These are phyloP conservation scores for Whitmania pigra DNA, from an alignment of 1,140 invertebrate genomes.

Conservation along the genomic window DNA sequence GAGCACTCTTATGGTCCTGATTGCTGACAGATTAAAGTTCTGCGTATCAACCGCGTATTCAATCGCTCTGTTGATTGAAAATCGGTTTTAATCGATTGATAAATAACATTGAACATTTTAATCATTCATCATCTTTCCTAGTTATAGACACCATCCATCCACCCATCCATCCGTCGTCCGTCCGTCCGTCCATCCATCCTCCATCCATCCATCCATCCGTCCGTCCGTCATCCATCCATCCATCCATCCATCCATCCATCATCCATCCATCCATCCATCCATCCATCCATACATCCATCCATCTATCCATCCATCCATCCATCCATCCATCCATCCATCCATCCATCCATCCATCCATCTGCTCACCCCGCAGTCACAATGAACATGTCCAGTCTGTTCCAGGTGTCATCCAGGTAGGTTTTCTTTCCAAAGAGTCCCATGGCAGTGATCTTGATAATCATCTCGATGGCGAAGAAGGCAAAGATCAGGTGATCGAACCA, in stretches of 20 bases:
- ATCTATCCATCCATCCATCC: background rate
- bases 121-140: background rate
- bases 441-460: conserved; percentile 90
- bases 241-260: background rate
- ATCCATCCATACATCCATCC: background rate
- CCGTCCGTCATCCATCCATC: conserved; percentile 53
- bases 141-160: background rate
- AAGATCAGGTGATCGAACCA: conserved; percentile 98
- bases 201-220: background rate
- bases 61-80: conserved; percentile 52
- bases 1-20: conserved; percentile 89
- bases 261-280: background rate
- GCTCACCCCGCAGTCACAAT: conserved; percentile 80
- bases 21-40: conserved; percentile 94
- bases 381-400: conserved; percentile 89
- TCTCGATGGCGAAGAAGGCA: conserved; percentile 72
- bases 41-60: conserved; percentile 89
- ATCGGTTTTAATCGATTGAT: conserved; percentile 1
- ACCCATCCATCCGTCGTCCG: background rate
- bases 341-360: background rate
- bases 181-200: background rate
- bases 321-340: background rate
- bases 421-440: conserved; percentile 85
- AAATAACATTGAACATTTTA: background rate
- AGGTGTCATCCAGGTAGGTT: conserved; percentile 85